phyloP scores from a whole-genome alignment of 2,888 invertebrate species.

The Drosophila mettleri region DNA sequence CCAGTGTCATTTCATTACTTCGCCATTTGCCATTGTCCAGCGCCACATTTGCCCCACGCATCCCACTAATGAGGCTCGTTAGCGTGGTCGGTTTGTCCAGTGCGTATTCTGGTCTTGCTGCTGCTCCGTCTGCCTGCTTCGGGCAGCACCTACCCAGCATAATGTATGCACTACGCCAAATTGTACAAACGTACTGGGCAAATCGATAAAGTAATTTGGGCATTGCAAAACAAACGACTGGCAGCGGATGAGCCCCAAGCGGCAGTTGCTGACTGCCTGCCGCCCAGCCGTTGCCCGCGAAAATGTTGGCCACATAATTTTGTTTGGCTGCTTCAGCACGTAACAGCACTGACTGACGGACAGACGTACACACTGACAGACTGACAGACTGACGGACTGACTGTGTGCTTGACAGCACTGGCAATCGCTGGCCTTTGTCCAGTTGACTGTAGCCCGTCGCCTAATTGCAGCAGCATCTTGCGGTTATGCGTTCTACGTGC shows the following conservation, averaged over 20 bases:
- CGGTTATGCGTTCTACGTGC: constrained; percentile 75
- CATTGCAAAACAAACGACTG: constrained; percentile 65
- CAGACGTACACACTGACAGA: constrained; percentile 27
- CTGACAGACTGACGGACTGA: constrained; percentile 30
- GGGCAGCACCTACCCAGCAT: too few species aligned
- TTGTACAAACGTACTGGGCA: constrained; percentile 76
- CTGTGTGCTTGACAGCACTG: constrained; percentile 10
- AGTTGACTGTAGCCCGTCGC: constrained; percentile 26
- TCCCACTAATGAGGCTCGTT: constrained; percentile 80
- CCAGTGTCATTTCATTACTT: constrained; percentile 20
- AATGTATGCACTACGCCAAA: constrained; percentile 77
- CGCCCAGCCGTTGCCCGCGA: constrained; percentile 34
- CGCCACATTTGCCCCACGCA: constrained; percentile 62
- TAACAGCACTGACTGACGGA: constrained; percentile 43
- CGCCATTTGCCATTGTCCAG: constrained; percentile 13
- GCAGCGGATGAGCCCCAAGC: constrained; percentile 22
- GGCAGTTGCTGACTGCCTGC: constrained; percentile 8
- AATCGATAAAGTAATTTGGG: constrained; percentile 78
- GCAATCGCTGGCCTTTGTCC: constrained; percentile 12
- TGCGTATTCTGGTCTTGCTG: constrained; percentile 1
- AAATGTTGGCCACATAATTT: constrained; percentile 72
- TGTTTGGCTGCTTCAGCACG: constrained; percentile 71
- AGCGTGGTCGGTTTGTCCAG: constrained; percentile 63
- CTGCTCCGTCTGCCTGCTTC: too few species aligned
- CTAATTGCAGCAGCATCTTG: constrained; percentile 78